Conservation (phyloP, 1,140 invertebrate species). For the Drosophila setifemur region DNA sequence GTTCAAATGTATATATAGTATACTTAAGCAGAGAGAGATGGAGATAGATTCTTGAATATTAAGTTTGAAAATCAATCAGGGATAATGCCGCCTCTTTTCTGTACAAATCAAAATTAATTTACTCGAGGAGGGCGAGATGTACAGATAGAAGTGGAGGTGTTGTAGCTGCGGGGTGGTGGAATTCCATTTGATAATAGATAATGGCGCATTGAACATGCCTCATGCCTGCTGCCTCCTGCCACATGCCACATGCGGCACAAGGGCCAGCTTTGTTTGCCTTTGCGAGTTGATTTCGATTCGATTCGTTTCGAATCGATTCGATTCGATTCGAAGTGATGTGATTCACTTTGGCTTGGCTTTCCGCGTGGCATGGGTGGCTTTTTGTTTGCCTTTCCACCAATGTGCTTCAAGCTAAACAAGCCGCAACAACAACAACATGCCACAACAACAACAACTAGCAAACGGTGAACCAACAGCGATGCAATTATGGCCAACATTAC, state of each 20-base stretch:
- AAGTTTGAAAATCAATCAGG: no score
- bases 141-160: background rate
- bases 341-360: slow-evolving; percentile 7
- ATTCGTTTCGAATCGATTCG: slow-evolving; percentile 34
- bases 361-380: background rate
- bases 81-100: no score
- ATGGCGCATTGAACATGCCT: slow-evolving; percentile 23
- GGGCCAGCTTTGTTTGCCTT: slow-evolving; percentile 27
- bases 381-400: slow-evolving; percentile 32
- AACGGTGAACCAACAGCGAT: slow-evolving; percentile 13
- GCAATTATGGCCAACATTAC: slow-evolving; percentile 40
- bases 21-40: no score
- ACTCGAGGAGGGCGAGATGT: background rate
- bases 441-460: slow-evolving; percentile 2
- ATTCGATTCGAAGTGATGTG: slow-evolving; percentile 39
- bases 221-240: background rate
- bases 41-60: no score
- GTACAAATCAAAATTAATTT: no score
- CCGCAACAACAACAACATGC: slow-evolving; percentile 10
- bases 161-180: background rate
- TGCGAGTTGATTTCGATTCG: slow-evolving; percentile 36
- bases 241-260: slow-evolving; percentile 18
- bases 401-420: slow-evolving; percentile 18
- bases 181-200: slow-evolving; percentile 43
- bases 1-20: no score